Percentiles rank a stretch among this genome's conserved stretches.
Evolutionary conservation across 2,113 vertebrate species (phyloP).

Genomic region (Cairina moschata): DNA sequence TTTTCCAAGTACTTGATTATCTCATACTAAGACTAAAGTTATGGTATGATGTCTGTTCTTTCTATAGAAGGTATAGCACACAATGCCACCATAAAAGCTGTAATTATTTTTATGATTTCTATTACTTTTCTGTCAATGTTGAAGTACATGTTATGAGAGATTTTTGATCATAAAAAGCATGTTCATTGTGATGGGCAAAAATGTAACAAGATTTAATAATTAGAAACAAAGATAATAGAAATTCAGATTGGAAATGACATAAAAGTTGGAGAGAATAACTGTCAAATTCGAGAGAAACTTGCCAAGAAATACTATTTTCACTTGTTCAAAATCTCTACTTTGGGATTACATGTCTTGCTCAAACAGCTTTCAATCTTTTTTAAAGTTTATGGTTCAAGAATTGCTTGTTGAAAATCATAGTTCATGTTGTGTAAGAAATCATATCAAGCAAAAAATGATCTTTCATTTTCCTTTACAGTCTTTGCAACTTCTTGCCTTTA

Average conservation of each 20-base stretch:
- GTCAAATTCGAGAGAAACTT: not conserved
- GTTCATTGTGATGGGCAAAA: not conserved
- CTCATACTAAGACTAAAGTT: not conserved
- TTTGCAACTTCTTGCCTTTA: not conserved
- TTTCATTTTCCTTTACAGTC: not conserved
- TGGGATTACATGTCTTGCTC: not conserved
- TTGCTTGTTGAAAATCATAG: not conserved
- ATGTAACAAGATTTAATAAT: not conserved
- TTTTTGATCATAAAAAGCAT: not conserved
- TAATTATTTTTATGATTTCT: not conserved
- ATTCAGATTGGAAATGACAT: not conserved
- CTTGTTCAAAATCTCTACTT: not conserved
- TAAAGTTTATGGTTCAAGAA: not conserved
- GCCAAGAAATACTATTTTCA: not conserved
- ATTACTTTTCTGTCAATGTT: not conserved
- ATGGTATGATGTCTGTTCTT: not conserved
- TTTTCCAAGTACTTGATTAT: not conserved
- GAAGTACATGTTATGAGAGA: not conserved
- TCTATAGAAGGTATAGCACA: not conserved
- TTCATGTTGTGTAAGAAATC: not conserved
- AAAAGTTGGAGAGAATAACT: not conserved
- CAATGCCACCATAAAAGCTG: not conserved
- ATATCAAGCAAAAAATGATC: not conserved
- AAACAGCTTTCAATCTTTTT: not conserved
- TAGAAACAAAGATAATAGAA: not conserved